These are phyloP conservation scores for Dendrocincla fuliginosa DNA, from an alignment of 2,797 vertebrate genomes.

Conservation along the genomic window DNA sequence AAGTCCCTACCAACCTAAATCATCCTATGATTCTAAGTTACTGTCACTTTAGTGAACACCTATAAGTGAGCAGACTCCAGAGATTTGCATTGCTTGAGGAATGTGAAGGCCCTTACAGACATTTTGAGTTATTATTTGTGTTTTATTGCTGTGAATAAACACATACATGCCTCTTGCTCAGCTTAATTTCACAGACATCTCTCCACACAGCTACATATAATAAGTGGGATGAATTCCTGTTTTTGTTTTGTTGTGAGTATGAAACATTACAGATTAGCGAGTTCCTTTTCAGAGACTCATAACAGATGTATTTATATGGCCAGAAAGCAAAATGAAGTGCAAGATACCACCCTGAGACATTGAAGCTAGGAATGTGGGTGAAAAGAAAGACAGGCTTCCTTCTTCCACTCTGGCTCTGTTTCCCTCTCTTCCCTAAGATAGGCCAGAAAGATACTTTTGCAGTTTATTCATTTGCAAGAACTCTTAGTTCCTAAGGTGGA, in stretches of 20 bases:
- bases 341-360: neutral
- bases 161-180: neutral
- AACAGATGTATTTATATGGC: neutral
- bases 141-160: neutral
- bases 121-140: neutral
- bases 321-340: neutral
- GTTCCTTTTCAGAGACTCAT: neutral
- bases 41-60: neutral
- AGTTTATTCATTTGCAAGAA: neutral
- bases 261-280: neutral
- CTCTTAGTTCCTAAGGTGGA: neutral
- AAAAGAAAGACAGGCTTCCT: neutral
- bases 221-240: neutral
- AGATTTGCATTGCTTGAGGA: neutral
- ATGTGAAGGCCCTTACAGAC: neutral
- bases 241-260: neutral
- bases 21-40: neutral
- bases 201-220: neutral
- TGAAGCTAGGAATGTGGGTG: neutral
- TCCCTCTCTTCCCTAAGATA: neutral
- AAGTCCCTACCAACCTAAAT: neutral
- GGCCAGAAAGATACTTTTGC: neutral
- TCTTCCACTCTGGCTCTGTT: neutral
- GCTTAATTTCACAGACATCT: neutral
- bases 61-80: neutral